phyloP scores from a whole-genome alignment of 30 jellyfish, hydroid and myxozoan genomes.

The Aurelia aurita complex sp. Pacific region DNA sequence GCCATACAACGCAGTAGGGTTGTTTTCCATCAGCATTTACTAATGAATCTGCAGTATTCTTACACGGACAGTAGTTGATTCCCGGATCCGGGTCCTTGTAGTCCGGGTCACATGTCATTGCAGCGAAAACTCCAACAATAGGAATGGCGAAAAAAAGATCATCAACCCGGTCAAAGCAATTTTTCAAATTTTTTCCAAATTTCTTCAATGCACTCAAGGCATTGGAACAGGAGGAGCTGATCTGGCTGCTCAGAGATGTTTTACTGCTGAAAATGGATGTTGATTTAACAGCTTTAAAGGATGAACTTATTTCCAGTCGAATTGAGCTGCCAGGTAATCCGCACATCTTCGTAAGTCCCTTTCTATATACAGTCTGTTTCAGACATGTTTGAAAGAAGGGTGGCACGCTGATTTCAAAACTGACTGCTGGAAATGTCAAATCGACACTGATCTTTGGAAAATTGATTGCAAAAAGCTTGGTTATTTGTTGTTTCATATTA shows the following conservation, averaged over 20 bases:
- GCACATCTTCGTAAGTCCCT: too few species aligned
- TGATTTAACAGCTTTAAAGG: neutral
- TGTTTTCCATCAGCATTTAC: conserved; percentile 3
- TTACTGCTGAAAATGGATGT: neutral
- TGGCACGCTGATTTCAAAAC: neutral
- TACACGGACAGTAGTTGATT: conserved; percentile 21
- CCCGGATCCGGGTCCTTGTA: conserved; percentile 22
- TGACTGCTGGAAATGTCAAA: neutral
- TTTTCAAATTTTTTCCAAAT: neutral
- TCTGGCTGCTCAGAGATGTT: conserved; percentile 4
- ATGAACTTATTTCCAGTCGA: neutral
- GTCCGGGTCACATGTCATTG: conserved; percentile 20
- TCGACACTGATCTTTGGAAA: conserved; percentile 11
- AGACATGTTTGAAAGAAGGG: neutral
- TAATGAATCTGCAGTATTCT: neutral
- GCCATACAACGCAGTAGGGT: conserved; percentile 23
- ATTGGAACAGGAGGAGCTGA: neutral
- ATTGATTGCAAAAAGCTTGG: neutral
- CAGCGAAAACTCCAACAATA: conserved; percentile 13
- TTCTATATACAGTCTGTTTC: neutral
- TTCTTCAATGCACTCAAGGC: too few species aligned
- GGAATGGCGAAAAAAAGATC: conserved; percentile 16
- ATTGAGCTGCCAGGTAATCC: neutral
- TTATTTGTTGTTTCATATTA: neutral
- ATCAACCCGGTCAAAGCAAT: conserved; percentile 12